Base-by-base conservation (phyloP, 2,797 vertebrate genomes). In the Sebastes umbrosus region DNA sequence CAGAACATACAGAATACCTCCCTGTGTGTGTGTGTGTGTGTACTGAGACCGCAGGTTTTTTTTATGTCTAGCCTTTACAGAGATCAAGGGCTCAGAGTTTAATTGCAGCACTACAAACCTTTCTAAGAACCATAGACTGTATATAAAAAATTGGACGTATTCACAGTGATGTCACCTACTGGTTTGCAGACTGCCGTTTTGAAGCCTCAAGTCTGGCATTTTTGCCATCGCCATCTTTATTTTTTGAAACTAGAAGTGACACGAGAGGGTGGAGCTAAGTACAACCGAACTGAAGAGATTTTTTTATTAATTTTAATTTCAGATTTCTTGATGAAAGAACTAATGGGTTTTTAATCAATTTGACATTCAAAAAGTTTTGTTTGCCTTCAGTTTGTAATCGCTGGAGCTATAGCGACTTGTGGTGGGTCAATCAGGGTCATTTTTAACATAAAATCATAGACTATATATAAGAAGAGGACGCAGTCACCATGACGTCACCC, bases 1-100 rank as follows among this genome's bases (percentile, higher is more conserved):
- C 70, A 86, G 72, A 85, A 75, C 75, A 69, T 18, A 73, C 43
- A 54, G 59, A 84, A 81, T 75, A 63, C 22, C 34, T 63, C 11
- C 57, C 7, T 71, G 32, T 68, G 31, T 63, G 73, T 84, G 58
- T 87, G 25, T 27, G 27, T 34, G 36, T 73, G 32, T 69, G 31
- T 34, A 36, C 29, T 57, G 57, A 62, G 50, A 39, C 34, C 46
- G 73, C 39, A 77, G 82, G 27, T 78, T 57, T 79, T 79, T 84
- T 20, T 64, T 25, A 69, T 50, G 70, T 73, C 24, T 13, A 16
- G 31, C 29, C 32, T 60, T 58, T 18, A 34, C 10, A 1, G 54
- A 80, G 18, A 75, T 89, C 60, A 68, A 69, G 65, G 32, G 3
- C 66, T 32, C 5, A 27, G 27, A 68, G 36, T 58, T 32, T 25